Conservation (phyloP, 2,888 invertebrate genomes). For the Didymodactylos carnosus region DNA sequence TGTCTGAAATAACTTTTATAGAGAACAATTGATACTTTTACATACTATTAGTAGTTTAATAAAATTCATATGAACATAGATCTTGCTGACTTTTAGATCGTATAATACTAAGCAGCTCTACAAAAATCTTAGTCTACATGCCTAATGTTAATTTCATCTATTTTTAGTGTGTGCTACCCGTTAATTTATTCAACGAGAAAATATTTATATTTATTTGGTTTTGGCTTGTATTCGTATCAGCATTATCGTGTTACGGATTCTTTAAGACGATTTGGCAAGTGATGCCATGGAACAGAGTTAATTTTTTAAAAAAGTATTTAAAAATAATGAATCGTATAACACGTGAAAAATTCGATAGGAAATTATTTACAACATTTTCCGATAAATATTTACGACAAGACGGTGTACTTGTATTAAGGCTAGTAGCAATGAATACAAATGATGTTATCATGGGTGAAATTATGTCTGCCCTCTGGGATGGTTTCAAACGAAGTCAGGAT, state of each 20-base stretch:
- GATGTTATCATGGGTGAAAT: conserved; percentile 14
- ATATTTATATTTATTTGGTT: conserved; percentile 15
- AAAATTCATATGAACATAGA: too few species aligned
- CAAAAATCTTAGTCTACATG: too few species aligned
- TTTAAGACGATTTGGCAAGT: conserved; percentile 10
- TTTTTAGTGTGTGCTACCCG: conserved; percentile 18
- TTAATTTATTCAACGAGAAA: conserved; percentile 15
- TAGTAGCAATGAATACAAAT: conserved; percentile 11
- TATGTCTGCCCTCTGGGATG: conserved; percentile 11
- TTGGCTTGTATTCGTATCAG: conserved; percentile 11
- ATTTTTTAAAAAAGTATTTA: conserved; percentile 13
- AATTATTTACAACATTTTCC: conserved; percentile 9
- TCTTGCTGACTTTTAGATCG: too few species aligned
- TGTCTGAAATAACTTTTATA: too few species aligned
- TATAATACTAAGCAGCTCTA: too few species aligned
- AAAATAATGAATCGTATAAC: conserved; percentile 11
- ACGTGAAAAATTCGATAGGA: conserved; percentile 10
- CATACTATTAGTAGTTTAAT: too few species aligned
- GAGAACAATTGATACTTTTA: too few species aligned
- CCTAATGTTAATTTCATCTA: too few species aligned
- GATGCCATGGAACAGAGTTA: conserved; percentile 7
- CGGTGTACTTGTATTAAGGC: conserved; percentile 6
- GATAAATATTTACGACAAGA: conserved; percentile 10
- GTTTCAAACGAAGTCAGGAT: conserved; percentile 13
- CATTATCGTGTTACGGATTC: conserved; percentile 8